Evolutionary conservation across 2,888 invertebrate genomes (phyloP).

Genomic region (Priocnemis perturbator): DNA sequence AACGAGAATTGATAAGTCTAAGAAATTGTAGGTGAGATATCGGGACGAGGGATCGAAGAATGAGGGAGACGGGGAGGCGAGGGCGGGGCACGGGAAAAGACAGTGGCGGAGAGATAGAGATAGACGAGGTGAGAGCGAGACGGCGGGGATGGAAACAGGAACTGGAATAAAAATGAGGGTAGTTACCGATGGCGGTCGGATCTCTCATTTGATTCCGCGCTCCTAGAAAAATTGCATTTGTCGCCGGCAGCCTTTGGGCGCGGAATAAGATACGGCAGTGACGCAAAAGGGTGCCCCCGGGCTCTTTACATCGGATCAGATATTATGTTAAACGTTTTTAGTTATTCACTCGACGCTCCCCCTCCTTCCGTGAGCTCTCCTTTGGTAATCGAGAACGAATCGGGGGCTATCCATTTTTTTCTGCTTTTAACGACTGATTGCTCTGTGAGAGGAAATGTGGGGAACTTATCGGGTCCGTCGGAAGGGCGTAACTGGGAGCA

Average conservation of each 20-base stretch:
- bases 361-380: conserved; percentile 21
- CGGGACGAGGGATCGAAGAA: conserved; percentile 13
- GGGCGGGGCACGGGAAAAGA: not conserved
- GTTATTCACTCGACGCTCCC: conserved; percentile 63
- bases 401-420: conserved; percentile 33
- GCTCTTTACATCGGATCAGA: conserved; percentile 60
- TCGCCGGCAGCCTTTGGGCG: conserved; percentile 57
- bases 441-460: conserved; percentile 35
- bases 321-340: conserved; percentile 68
- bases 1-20: conserved; percentile 46
- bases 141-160: conserved; percentile 30
- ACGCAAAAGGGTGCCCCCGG: conserved; percentile 53
- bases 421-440: conserved; percentile 55
- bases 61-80: not conserved
- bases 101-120: conserved; percentile 9
- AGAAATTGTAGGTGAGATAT: conserved; percentile 29
- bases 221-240: conserved; percentile 63
- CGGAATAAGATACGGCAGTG: conserved; percentile 51
- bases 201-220: conserved; percentile 61
- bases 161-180: conserved; percentile 58
- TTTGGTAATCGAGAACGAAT: conserved; percentile 56
- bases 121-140: conserved; percentile 4
- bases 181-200: conserved; percentile 60
- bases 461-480: conserved; percentile 38
- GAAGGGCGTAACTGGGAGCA: conserved; percentile 16